Conservation (phyloP, 2,113 vertebrate species). For the Barnardius zonarius region DNA sequence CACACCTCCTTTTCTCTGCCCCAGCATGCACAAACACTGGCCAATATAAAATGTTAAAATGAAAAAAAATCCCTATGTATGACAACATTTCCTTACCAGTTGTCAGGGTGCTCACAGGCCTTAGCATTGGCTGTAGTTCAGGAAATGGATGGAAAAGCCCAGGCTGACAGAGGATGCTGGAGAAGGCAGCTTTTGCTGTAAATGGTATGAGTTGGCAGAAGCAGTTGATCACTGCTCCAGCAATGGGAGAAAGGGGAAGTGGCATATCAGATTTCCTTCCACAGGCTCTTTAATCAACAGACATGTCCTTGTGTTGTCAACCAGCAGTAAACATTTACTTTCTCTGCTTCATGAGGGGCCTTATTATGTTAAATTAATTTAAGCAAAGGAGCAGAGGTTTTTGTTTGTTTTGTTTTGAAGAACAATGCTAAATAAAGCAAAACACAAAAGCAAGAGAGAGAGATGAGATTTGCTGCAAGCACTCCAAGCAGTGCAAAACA, state of each 20-base stretch:
- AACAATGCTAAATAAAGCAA: background rate
- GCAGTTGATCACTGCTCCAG: background rate
- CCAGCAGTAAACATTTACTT: background rate
- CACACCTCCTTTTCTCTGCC: background rate
- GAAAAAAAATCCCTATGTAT: background rate
- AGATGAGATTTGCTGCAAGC: background rate
- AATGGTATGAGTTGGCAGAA: background rate
- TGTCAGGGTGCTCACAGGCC: rapidly evolving
- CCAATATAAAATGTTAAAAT: background rate
- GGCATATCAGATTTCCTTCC: background rate
- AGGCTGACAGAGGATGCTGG: background rate
- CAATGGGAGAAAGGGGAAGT: background rate
- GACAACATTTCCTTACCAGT: background rate
- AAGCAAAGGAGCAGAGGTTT: background rate
- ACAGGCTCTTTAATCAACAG: background rate
- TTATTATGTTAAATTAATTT: constrained; percentile 27
- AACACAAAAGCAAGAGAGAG: background rate
- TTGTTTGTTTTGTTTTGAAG: background rate
- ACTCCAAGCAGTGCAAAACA: background rate
- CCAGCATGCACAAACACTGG: background rate
- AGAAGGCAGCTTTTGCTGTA: background rate
- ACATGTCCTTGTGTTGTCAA: background rate
- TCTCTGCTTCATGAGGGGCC: background rate
- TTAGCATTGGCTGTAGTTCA: background rate
- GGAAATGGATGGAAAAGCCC: background rate